Conservation (phyloP, 2,888 invertebrate species). For the Drosophila kuntzei region DNA sequence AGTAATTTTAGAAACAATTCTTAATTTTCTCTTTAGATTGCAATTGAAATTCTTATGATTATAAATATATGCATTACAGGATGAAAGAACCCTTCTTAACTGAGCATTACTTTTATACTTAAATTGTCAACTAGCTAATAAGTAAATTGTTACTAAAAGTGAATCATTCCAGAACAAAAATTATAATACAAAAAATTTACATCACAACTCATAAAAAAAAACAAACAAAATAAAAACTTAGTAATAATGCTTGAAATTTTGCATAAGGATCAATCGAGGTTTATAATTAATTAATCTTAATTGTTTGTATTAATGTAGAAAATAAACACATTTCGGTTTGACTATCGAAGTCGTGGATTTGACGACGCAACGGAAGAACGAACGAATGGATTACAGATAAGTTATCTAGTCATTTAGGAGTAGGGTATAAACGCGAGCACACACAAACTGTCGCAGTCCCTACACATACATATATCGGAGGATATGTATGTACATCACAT, state of each 20-base stretch:
- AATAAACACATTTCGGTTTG: slow-evolving; percentile 60
- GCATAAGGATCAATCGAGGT: slow-evolving; percentile 36
- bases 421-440: slow-evolving; percentile 19
- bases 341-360: slow-evolving; percentile 78
- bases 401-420: slow-evolving; percentile 21
- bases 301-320: slow-evolving; percentile 17
- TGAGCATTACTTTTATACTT: slow-evolving; percentile 29
- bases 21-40: background rate
- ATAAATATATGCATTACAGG: background rate
- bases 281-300: slow-evolving; percentile 6
- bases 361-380: slow-evolving; percentile 67
- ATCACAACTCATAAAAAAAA: slow-evolving; percentile 18
- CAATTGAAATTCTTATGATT: background rate
- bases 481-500: slow-evolving; percentile 19
- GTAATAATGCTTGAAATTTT: slow-evolving; percentile 41
- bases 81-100: slow-evolving; percentile 1
- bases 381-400: slow-evolving; percentile 41
- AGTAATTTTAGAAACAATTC: background rate
- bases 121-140: slow-evolving; percentile 42
- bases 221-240: slow-evolving; percentile 23
- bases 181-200: slow-evolving; percentile 22
- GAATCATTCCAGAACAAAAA: slow-evolving; percentile 39
- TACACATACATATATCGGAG: slow-evolving; percentile 17
- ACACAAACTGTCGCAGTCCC: slow-evolving; percentile 51
- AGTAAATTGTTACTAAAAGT: slow-evolving; percentile 21